Evolutionary conservation across 2,888 invertebrate genomes (phyloP).

Genomic region (Euphydryas editha): DNA sequence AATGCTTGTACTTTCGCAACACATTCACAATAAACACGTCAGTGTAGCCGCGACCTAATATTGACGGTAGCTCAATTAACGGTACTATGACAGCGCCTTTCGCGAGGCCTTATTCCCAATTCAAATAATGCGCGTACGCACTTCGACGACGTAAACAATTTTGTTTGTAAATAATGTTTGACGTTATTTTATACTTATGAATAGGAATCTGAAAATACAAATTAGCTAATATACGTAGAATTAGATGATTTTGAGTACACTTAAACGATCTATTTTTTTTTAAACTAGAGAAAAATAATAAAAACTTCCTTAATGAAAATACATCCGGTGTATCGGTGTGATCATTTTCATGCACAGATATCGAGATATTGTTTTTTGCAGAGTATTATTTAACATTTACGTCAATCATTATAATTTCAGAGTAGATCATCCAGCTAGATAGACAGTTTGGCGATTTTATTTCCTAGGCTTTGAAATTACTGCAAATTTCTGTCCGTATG

Average conservation of each 20-base stretch:
- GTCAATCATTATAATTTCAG: constrained; percentile 30
- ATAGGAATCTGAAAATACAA: not conserved
- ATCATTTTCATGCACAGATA: not conserved
- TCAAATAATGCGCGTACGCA: constrained; percentile 66
- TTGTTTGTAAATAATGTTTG: constrained; percentile 30
- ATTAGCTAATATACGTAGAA: not conserved
- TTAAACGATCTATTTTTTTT: not conserved
- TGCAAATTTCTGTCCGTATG: constrained; percentile 14
- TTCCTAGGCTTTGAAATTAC: constrained; percentile 29
- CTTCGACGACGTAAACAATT: constrained; percentile 57
- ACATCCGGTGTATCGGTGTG: constrained; percentile 4
- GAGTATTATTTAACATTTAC: constrained; percentile 12
- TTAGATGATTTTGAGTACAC: not conserved
- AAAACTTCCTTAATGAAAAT: not conserved
- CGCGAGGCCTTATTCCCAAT: constrained; percentile 69
- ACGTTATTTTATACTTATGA: not conserved
- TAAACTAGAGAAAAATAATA: not conserved
- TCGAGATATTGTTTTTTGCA: constrained; percentile 10
- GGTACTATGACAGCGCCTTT: constrained; percentile 67
- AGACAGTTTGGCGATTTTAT: constrained; percentile 13
- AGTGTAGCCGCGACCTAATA: constrained; percentile 53
- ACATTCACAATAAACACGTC: constrained; percentile 21
- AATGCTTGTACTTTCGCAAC: constrained; percentile 8
- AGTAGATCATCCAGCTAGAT: constrained; percentile 6
- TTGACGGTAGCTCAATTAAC: constrained; percentile 70